Evolutionary conservation across 2,113 vertebrate species (phyloP).

Genomic region (Tragelaphus buxtoni): DNA sequence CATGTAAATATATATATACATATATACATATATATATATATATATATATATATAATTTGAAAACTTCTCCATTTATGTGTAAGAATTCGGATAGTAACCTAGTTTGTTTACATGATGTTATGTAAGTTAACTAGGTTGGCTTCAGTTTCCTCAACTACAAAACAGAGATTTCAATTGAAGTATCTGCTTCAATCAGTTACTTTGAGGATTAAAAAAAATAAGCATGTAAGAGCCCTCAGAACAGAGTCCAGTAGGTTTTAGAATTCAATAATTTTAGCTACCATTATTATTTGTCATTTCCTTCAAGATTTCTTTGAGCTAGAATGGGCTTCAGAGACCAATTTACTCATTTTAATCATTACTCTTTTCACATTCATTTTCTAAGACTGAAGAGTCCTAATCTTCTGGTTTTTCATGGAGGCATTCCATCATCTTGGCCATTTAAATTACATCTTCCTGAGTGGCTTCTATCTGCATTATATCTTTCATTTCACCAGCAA

Average conservation of each 20-base stretch:
- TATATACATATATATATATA: not conserved
- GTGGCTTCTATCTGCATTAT: not conserved
- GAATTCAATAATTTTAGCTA: not conserved
- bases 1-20: not conserved
- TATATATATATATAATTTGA: not conserved
- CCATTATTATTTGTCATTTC: not conserved
- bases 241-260: not conserved
- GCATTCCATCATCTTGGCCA: not conserved
- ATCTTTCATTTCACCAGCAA: constrained; percentile 11
- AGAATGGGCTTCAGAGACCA: not conserved
- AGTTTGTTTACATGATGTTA: not conserved
- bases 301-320: not conserved
- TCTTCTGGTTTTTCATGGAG: not conserved
- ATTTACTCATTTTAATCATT: not conserved
- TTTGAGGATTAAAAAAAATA: not conserved
- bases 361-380: not conserved
- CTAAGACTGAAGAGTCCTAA: not conserved
- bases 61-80: not conserved
- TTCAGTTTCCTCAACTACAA: not conserved
- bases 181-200: not conserved
- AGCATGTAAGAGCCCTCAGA: not conserved
- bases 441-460: not conserved
- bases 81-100: not conserved
- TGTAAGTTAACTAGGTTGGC: not conserved
- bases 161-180: not conserved